These are phyloP conservation scores for Hydrophis major DNA, from an alignment of 2,797 vertebrate genomes.

Conservation along the genomic window DNA sequence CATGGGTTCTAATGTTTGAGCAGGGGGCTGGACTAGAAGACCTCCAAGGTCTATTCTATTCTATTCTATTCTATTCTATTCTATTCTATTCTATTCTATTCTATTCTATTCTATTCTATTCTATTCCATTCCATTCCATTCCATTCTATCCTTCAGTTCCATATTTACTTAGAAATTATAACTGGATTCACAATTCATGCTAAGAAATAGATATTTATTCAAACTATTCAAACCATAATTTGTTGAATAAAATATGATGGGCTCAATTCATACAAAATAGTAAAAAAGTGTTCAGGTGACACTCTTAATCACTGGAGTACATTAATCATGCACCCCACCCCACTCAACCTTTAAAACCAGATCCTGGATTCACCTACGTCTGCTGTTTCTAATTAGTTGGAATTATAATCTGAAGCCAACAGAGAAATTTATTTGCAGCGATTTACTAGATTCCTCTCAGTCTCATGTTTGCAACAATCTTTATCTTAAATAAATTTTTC, in stretches of 20 bases:
- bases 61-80: too few species aligned
- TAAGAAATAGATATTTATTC: not conserved
- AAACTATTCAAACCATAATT: not conserved
- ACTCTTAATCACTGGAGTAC: not conserved
- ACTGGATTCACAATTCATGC: not conserved
- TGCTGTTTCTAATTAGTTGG: not conserved
- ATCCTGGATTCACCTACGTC: not conserved
- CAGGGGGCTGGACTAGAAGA: too few species aligned
- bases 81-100: not conserved
- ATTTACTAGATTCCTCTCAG: not conserved
- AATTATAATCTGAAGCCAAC: not conserved
- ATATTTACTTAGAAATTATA: not conserved
- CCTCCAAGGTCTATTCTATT: too few species aligned
- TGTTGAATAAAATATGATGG: not conserved
- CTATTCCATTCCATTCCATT: too few species aligned
- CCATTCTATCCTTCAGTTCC: not conserved
- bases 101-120: too few species aligned
- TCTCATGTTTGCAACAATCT: not conserved
- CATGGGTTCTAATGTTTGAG: too few species aligned
- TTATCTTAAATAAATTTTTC: not conserved
- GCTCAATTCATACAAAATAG: not conserved
- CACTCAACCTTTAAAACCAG: not conserved
- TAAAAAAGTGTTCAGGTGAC: not conserved
- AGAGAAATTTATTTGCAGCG: not conserved
- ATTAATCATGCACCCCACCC: not conserved